Conservation (phyloP, 2,113 vertebrate species). For the Urocitellus parryii region DNA sequence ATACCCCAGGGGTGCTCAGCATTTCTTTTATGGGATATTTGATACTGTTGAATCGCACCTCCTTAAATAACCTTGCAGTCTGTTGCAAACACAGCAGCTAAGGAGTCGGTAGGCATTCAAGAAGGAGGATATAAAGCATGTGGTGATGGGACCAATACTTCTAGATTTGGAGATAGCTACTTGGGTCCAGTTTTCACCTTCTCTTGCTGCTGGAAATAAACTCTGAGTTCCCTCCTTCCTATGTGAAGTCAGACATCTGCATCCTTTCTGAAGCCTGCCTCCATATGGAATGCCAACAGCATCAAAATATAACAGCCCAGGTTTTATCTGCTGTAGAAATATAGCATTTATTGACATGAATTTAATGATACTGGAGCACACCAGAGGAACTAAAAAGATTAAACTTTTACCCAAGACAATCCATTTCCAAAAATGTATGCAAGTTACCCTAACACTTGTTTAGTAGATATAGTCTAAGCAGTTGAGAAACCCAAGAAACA, state of each 20-base stretch:
- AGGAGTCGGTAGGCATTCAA: neutral
- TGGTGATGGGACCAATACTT: neutral
- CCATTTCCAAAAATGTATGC: slow-evolving; percentile 36
- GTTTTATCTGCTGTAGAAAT: slow-evolving; percentile 67
- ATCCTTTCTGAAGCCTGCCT: slow-evolving; percentile 51
- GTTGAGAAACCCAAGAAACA: neutral
- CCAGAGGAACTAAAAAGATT: slow-evolving; percentile 72
- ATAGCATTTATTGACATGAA: slow-evolving; percentile 71
- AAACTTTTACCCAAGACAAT: slow-evolving; percentile 49
- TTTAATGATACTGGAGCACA: slow-evolving; percentile 67
- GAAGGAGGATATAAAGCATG: neutral
- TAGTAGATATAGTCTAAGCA: neutral
- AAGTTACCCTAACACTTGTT: slow-evolving; percentile 53
- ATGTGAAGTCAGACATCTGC: slow-evolving; percentile 59
- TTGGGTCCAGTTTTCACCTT: slow-evolving; percentile 18
- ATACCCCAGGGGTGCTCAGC: neutral
- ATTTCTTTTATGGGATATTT: neutral
- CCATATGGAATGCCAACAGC: slow-evolving; percentile 58
- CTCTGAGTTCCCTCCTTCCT: slow-evolving; percentile 47
- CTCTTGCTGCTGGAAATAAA: slow-evolving; percentile 52
- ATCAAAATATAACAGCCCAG: slow-evolving; percentile 51
- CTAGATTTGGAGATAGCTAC: neutral
- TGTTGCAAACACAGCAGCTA: neutral
- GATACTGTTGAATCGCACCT: neutral
- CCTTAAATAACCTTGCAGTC: neutral